Base-by-base conservation (phyloP, 2,888 invertebrate genomes). In the Hemistola chrysoprasaria region DNA sequence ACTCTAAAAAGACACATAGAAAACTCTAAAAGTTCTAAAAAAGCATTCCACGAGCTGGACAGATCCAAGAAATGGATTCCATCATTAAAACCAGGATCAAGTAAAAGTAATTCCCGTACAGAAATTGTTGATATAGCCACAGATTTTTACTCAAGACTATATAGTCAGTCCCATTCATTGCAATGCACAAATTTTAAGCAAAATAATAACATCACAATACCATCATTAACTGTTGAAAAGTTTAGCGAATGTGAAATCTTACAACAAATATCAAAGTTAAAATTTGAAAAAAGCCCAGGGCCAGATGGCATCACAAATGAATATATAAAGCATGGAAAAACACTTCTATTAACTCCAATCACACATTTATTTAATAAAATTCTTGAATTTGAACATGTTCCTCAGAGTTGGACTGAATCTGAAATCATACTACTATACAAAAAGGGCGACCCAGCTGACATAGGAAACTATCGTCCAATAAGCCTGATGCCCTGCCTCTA, bases 391-490 rank as follows among this genome's bases (percentile, higher is more conserved):
- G 16, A 16, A 16, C 9, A 1, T 4, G 32, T 32, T 8, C 32
- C 32, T 4, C 9, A 32, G 9, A 8, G 6, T 22, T 32, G 32
- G 32, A 32, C 32, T 1, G 22, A 23, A 22, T 32, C 23, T 9
- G 22, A 32, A 8, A 32, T 32, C 10, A 32, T 23, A 11, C 22
- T 32, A 11, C 9, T 32, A 6, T 23, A 32, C n/a, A 32, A 32
- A 10, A 32, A 32, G 22, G 32, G 32, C n/a, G 22, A 32, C 10
- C 32, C 32, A 22, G 22, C 22, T 3, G 23, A 16, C 16, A 16
- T 16, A 16, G 4, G 16, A 2, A 16, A 16, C 4, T 16, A 16
- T 4, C 16, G 16, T 3, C 16, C 16, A 2, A 16, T 16, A 3
- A 16, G 16, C 4, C 16, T 16, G 3, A 2, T 16, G 16, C 16